Percentiles rank a stretch among this genome's conserved stretches.
Conservation (phyloP, 2,797 vertebrate genomes). For the Sorex maritimensis region DNA sequence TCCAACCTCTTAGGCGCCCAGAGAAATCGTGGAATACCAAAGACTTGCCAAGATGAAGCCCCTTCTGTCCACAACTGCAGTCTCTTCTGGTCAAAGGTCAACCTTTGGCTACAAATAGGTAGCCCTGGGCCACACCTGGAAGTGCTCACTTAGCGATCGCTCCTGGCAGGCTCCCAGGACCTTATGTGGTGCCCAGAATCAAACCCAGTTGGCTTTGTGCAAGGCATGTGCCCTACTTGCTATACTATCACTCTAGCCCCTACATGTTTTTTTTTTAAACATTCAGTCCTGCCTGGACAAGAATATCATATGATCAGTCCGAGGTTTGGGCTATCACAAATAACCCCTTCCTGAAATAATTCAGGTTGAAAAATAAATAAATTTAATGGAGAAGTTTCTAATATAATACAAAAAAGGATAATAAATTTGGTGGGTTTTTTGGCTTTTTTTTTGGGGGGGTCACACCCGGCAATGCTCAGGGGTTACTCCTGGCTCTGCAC, state of each 20-base stretch:
- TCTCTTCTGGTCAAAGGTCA: conserved; percentile 26
- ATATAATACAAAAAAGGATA: conserved; percentile 34
- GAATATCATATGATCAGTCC: conserved; percentile 1
- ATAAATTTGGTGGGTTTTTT: neutral
- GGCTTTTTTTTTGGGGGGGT: no score
- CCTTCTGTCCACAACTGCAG: neutral
- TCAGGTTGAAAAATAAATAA: conserved; percentile 23
- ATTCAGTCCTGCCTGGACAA: conserved; percentile 28
- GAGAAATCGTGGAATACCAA: neutral
- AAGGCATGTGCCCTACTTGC: no score
- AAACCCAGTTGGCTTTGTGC: no score
- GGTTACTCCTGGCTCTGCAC: no score
- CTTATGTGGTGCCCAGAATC: no score
- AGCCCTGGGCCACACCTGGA: no score
- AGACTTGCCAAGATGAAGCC: neutral
- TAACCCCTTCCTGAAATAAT: conserved; percentile 13
- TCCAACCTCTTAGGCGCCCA: neutral
- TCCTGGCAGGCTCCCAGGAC: no score
- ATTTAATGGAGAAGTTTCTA: neutral
- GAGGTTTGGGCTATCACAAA: conserved; percentile 46
- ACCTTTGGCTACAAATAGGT: conserved; percentile 1
- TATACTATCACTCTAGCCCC: no score
- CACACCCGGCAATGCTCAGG: no score
- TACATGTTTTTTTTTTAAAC: neutral
- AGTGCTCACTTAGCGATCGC: no score